Evolutionary conservation across 2,888 invertebrate genomes (phyloP).

Genomic region (Drosophila acutilabella): DNA sequence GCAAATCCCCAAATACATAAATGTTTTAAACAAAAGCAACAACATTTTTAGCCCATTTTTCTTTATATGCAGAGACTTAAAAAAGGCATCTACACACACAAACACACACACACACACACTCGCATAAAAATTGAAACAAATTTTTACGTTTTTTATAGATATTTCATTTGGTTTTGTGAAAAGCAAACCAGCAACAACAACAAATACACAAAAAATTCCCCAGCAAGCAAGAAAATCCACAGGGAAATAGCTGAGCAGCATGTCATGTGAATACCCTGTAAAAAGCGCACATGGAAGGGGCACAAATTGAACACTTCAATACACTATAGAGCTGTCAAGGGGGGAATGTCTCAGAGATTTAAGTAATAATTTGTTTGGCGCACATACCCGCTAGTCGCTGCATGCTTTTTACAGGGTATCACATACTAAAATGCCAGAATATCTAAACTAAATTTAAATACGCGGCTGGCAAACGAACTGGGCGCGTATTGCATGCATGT

Average conservation of each 20-base stretch:
- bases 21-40: constrained; percentile 11
- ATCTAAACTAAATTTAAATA: constrained; percentile 58
- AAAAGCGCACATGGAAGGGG: too few species aligned
- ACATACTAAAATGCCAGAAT: constrained; percentile 32
- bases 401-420: constrained; percentile 5
- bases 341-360: too few species aligned
- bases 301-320: not conserved
- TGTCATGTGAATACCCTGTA: constrained; percentile 15
- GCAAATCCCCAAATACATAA: constrained; percentile 13
- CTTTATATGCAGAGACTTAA: constrained; percentile 25
- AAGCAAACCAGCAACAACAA: not conserved
- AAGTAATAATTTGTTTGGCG: not conserved
- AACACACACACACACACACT: not conserved
- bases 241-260: not conserved
- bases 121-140: constrained; percentile 25
- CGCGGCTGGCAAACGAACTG: constrained; percentile 34
- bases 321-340: not conserved
- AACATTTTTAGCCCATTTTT: constrained; percentile 11
- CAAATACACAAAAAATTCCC: not conserved
- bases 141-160: constrained; percentile 38
- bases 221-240: not conserved
- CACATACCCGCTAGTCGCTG: not conserved
- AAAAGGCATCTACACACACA: constrained; percentile 16
- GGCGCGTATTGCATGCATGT: constrained; percentile 54
- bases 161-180: constrained; percentile 39